These are phyloP conservation scores for Lemur catta DNA, from an alignment of 2,797 vertebrate species.

Conservation along the genomic window DNA sequence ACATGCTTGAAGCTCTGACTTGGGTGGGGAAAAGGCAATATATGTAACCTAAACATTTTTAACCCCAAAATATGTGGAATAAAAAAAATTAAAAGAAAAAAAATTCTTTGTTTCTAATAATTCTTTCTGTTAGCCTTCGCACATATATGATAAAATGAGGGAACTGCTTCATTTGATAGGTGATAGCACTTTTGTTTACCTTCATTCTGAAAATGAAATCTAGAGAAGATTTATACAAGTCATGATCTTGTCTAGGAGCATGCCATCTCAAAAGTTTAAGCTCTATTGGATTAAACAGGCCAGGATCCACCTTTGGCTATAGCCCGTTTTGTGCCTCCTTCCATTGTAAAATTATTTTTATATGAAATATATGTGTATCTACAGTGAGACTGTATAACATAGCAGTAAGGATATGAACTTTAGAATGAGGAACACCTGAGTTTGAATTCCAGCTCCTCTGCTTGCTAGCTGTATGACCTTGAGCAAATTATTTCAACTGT, in stretches of 20 bases:
- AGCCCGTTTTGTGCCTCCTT: background rate
- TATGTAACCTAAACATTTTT: too few relatives aligned
- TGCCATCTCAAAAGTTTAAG: background rate
- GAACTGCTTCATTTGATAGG: background rate
- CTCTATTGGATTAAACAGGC: background rate
- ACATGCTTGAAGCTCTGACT: too few relatives aligned
- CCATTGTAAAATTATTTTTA: background rate
- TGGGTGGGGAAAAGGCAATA: too few relatives aligned
- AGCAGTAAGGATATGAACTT: background rate
- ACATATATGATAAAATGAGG: background rate
- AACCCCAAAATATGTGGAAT: too few relatives aligned
- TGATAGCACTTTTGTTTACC: background rate
- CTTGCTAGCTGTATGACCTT: background rate
- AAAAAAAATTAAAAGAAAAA: background rate
- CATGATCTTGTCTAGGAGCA: background rate
- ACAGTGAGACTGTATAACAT: background rate
- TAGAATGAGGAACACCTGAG: background rate
- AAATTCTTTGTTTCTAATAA: conserved; percentile 58
- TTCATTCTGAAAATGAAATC: background rate
- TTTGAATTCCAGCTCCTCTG: background rate
- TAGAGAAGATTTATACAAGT: background rate
- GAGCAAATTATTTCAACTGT: background rate
- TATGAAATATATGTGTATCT: background rate
- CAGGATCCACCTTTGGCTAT: background rate
- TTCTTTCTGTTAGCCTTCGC: conserved; percentile 17